Conservation (phyloP, 2,888 invertebrate genomes). For the Orthosia cruda region DNA sequence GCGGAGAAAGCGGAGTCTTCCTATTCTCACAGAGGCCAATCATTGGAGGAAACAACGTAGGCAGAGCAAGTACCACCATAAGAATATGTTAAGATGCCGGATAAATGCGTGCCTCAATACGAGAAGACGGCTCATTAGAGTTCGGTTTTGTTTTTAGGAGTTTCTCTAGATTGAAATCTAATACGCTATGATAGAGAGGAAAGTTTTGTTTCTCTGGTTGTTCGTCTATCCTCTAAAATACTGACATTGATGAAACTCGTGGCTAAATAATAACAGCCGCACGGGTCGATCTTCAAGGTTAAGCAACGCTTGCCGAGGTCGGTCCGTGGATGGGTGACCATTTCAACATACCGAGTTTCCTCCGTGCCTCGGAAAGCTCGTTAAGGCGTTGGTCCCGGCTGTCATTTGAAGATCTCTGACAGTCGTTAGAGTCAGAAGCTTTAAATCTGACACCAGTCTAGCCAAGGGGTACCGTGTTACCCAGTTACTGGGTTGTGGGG, state of each 20-base stretch:
- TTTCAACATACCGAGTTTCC: no score
- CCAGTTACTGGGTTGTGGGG: no score
- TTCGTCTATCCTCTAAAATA: background rate
- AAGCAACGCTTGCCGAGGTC: no score
- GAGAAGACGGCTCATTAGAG: slow-evolving; percentile 26
- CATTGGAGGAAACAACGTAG: slow-evolving; percentile 58
- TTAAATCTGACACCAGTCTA: no score
- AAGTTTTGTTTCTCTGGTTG: background rate
- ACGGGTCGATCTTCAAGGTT: no score
- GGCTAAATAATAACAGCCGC: no score
- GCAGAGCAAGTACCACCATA: slow-evolving; percentile 23
- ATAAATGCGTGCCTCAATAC: slow-evolving; percentile 47
- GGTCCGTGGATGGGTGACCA: no score
- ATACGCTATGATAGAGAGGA: slow-evolving; percentile 7
- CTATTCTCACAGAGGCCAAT: slow-evolving; percentile 81
- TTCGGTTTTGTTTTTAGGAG: background rate
- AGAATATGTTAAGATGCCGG: slow-evolving; percentile 49
- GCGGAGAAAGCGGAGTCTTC: slow-evolving; percentile 83
- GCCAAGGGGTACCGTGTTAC: no score
- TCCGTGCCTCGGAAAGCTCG: no score
- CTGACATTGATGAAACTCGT: background rate
- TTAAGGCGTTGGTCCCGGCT: no score
- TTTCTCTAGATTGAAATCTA: slow-evolving; percentile 1
- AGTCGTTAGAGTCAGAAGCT: no score
- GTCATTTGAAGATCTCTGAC: no score